These are phyloP conservation scores for Microdon myrmicae DNA, from an alignment of 2,888 invertebrate species.

Conservation along the genomic window DNA sequence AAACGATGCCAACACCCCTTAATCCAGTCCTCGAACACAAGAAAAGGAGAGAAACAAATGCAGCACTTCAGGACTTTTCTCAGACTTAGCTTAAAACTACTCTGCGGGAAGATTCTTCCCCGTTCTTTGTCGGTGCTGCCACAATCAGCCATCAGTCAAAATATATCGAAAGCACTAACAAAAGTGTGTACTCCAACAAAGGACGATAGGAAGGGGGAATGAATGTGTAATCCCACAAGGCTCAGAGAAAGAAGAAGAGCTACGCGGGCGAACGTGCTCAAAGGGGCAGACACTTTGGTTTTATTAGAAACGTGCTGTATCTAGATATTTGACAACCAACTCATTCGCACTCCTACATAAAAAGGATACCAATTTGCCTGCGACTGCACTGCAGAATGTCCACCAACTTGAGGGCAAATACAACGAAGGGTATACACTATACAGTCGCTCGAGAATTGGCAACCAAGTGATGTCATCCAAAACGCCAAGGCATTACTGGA, in stretches of 20 bases:
- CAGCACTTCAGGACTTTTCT: constrained; percentile 23
- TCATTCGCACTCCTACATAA: constrained; percentile 13
- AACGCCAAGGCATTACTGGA: too few species aligned
- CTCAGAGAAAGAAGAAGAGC: constrained; percentile 16
- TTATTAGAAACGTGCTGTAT: constrained; percentile 52
- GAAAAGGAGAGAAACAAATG: constrained; percentile 13
- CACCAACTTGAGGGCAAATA: constrained; percentile 21
- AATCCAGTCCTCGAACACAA: constrained; percentile 20
- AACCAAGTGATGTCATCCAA: constrained; percentile 15
- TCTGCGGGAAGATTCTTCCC: not conserved
- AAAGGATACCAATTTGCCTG: constrained; percentile 5
- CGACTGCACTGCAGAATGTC: constrained; percentile 33
- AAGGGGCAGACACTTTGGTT: constrained; percentile 47
- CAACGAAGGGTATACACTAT: constrained; percentile 2
- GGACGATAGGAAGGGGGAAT: constrained; percentile 12
- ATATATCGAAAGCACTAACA: constrained; percentile 31
- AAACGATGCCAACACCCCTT: constrained; percentile 35
- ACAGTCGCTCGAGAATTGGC: not conserved
- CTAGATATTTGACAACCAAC: constrained; percentile 48
- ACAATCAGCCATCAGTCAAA: too few species aligned
- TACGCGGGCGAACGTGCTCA: constrained; percentile 43
- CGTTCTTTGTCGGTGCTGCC: constrained; percentile 14
- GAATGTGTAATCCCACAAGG: constrained; percentile 39
- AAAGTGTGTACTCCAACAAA: too few species aligned
- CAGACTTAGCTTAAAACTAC: constrained; percentile 26